phyloP scores from a whole-genome alignment of 2,113 vertebrate genomes.

The Fregetta grallaria region DNA sequence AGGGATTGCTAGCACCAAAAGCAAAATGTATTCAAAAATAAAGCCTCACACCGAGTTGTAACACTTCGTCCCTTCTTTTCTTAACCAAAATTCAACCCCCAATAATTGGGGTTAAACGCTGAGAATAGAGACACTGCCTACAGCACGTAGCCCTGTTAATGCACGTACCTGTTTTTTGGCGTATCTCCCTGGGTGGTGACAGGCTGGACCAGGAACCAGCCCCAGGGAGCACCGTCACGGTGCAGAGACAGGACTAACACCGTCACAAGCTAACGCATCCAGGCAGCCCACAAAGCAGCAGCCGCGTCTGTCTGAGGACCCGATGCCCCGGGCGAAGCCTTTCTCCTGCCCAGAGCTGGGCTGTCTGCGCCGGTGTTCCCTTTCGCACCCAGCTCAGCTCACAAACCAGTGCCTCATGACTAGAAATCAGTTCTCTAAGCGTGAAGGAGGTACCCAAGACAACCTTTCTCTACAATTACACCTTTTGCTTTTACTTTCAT shows the following conservation, averaged over 20 bases:
- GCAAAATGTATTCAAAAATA: rapidly evolving
- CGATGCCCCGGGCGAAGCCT: not conserved
- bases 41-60: not conserved
- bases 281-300: not conserved
- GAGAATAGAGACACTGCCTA: not conserved
- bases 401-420: not conserved
- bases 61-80: not conserved
- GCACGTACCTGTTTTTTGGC: not conserved
- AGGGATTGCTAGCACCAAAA: not conserved
- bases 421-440: not conserved
- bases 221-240: not conserved
- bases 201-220: not conserved
- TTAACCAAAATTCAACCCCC: not conserved
- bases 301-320: rapidly evolving
- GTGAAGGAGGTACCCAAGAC: not conserved
- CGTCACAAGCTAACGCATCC: rapidly evolving
- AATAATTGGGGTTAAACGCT: rapidly evolving
- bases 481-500: not conserved
- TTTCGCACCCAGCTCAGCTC: not conserved
- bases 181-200: rapidly evolving
- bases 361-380: rapidly evolving
- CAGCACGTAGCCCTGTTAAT: not conserved
- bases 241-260: not conserved
- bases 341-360: not conserved
- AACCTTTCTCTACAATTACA: not conserved